These are phyloP conservation scores for Microcebus griseorufus DNA, from an alignment of 2,113 vertebrate species.

Conservation along the genomic window DNA sequence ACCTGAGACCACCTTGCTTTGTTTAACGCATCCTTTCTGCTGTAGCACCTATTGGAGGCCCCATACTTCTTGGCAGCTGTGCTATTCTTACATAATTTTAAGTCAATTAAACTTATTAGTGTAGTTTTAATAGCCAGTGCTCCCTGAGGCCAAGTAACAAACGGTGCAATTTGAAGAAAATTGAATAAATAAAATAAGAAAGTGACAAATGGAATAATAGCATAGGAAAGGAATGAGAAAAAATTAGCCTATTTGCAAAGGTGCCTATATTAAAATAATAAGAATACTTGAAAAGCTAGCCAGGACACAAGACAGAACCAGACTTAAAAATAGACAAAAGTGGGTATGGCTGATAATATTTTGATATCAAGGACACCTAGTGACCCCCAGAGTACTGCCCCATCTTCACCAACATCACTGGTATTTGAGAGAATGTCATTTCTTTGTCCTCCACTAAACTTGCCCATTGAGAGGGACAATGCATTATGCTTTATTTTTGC, in stretches of 20 bases:
- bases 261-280: background rate
- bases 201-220: conserved; percentile 55
- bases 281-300: background rate
- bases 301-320: background rate
- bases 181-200: conserved; percentile 69
- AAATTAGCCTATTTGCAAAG: background rate
- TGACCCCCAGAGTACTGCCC: background rate
- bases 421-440: background rate
- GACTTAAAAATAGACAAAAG: background rate
- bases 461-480: background rate
- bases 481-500: background rate
- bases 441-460: background rate
- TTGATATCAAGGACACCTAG: background rate
- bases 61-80: background rate
- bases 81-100: conserved; percentile 66
- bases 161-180: conserved; percentile 57
- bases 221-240: conserved; percentile 9
- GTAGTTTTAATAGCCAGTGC: conserved; percentile 63
- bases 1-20: background rate
- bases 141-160: conserved; percentile 63
- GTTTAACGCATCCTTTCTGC: background rate
- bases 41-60: background rate
- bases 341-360: background rate
- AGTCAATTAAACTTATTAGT: conserved; percentile 73
- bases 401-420: background rate